These are phyloP conservation scores for Aphidius colemani DNA, from an alignment of 2,888 invertebrate genomes.

Conservation along the genomic window DNA sequence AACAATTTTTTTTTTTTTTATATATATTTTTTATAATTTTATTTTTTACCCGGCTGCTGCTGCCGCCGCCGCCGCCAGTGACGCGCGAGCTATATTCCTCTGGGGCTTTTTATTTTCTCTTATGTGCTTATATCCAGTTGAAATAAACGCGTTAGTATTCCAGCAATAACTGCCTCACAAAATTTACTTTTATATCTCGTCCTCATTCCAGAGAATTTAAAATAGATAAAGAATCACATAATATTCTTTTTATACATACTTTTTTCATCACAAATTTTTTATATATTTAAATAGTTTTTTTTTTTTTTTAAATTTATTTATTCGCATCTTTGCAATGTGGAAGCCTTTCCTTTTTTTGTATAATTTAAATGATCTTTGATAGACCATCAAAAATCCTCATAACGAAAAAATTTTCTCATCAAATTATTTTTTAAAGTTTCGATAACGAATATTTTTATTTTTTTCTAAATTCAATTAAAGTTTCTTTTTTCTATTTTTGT, in stretches of 20 bases:
- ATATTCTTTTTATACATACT: background rate
- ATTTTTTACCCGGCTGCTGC: slow-evolving; percentile 21
- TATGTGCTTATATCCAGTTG: slow-evolving; percentile 36
- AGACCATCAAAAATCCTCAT: too few relatives aligned
- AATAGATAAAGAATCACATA: slow-evolving; percentile 5
- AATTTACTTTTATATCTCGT: background rate
- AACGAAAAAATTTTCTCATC: too few relatives aligned
- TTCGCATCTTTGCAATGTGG: background rate
- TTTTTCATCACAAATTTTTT: background rate
- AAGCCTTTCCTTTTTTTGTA: too few relatives aligned
- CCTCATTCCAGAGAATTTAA: background rate
- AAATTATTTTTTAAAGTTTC: too few relatives aligned
- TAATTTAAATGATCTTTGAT: too few relatives aligned
- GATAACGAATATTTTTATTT: too few relatives aligned
- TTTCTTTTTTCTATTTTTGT: background rate
- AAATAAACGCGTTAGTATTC: slow-evolving; percentile 22
- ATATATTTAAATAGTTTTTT: background rate
- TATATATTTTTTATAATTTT: slow-evolving; percentile 32
- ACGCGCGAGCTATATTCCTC: background rate
- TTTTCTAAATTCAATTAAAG: too few relatives aligned
- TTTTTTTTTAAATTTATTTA: background rate
- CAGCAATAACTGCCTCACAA: slow-evolving; percentile 10
- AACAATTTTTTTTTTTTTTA: too few relatives aligned
- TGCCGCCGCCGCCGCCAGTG: slow-evolving; percentile 5
- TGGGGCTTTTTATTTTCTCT: slow-evolving; percentile 15